Conservation (phyloP, 92 coral and sea anemone species). For the Anthopleura xanthogrammica region DNA sequence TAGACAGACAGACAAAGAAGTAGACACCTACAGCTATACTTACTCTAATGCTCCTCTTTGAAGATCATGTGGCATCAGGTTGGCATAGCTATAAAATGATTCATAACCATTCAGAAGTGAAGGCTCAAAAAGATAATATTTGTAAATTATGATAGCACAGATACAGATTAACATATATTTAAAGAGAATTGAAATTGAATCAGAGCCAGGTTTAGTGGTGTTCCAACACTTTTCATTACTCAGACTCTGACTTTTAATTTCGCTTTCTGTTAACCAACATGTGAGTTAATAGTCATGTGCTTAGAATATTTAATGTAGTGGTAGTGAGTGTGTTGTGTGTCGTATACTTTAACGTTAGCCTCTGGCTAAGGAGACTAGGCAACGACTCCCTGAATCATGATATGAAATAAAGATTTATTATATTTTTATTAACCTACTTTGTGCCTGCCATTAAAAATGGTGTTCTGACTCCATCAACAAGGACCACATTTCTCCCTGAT, state of each 20-base stretch:
- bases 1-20: not conserved
- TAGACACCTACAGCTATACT: constrained; percentile 28
- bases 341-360: too few relatives aligned
- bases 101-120: not conserved
- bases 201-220: too few relatives aligned
- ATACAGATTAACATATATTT: too few relatives aligned
- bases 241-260: not conserved
- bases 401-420: not conserved
- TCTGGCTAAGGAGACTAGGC: too few relatives aligned
- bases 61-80: constrained; percentile 85
- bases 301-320: too few relatives aligned
- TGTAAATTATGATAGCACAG: not conserved
- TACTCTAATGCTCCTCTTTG: constrained; percentile 96
- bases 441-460: constrained; percentile 90
- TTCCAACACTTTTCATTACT: not conserved
- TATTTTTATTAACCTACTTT: constrained; percentile 37
- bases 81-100: constrained; percentile 64
- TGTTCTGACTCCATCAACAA: constrained; percentile 98
- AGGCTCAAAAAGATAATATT: not conserved
- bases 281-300: too few relatives aligned
- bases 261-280: too few relatives aligned
- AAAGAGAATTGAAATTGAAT: too few relatives aligned
- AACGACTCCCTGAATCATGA: too few relatives aligned
- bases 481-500: constrained; percentile 80
- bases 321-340: too few relatives aligned